Evolutionary conservation across 2,797 vertebrate genomes (phyloP).

Genomic region (Argentina silus): DNA sequence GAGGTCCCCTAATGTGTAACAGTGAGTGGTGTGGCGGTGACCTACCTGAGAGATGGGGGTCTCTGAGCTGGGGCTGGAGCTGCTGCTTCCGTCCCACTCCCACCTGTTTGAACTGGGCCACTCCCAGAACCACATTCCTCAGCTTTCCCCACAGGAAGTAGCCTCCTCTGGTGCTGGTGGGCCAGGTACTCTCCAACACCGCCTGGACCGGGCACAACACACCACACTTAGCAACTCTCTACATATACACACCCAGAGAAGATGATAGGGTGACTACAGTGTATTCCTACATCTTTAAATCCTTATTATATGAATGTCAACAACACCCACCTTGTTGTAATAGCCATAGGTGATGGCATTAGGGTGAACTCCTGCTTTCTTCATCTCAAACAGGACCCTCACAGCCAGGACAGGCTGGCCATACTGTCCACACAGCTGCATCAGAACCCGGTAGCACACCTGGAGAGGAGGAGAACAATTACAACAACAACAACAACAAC

Average conservation of each 20-base stretch:
- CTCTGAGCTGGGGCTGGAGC: slow-evolving; percentile 70
- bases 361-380: slow-evolving; percentile 95
- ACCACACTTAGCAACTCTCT: neutral
- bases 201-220: slow-evolving; percentile 77
- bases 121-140: slow-evolving; percentile 91
- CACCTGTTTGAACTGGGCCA: slow-evolving; percentile 92
- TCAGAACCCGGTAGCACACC: slow-evolving; percentile 89
- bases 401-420: slow-evolving; percentile 96
- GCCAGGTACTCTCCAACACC: slow-evolving; percentile 98
- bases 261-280: no score
- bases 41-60: slow-evolving; percentile 87
- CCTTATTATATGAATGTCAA: neutral
- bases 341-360: slow-evolving; percentile 99
- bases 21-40: neutral
- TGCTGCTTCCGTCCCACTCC: slow-evolving; percentile 78
- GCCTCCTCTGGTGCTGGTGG: slow-evolving; percentile 94
- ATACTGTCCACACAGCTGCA: slow-evolving; percentile 97
- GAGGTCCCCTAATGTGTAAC: no score
- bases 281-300: slow-evolving; percentile 7
- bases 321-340: slow-evolving; percentile 90
- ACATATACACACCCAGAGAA: neutral
- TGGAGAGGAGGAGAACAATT: neutral
- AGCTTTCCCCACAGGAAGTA: slow-evolving; percentile 98
- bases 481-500: neutral
- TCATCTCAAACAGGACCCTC: slow-evolving; percentile 96